Base-by-base conservation (phyloP, 2,888 invertebrate genomes). In the Trimorus sp. region DNA sequence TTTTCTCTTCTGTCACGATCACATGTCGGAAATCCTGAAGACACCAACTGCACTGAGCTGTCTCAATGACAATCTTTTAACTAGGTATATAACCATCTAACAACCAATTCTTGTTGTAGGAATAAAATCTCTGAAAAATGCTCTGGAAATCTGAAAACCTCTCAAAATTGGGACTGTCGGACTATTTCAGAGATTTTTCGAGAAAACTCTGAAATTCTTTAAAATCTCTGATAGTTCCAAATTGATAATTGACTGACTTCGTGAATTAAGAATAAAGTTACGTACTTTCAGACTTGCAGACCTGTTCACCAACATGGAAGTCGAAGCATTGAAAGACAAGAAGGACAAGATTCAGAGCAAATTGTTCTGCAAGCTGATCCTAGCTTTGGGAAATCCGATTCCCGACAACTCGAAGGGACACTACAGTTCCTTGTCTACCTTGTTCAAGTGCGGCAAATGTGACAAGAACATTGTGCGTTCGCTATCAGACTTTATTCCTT, bases 271-370 rank as follows among this genome's bases (percentile, higher is more conserved):
- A 26, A 26, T 26, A 26, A 26, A 26, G 26, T 26, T 4, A 26
- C 26, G 4, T 26, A 26, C 26, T 26, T 75, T 48, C 77, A 96
- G 97, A 86, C 92, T 98, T 87, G 95, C 97, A 9, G 96, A 97
- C 16, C 95, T 97, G 94, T 98, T 98, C 91, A 96, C 96, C 0
- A 98, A 98, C 90, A 93, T 94, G 0, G 98, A 98, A 89, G 93
- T 98, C 73, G 98, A 98, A 92, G 93, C 94, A 48, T 94, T 98
- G 51, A 94, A 95, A 82, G 98, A 98, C 89, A 95, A 96, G 85
- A 97, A 96, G 88, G 98, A 98, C 91, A 97, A 98, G 90, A 95
- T 98, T 14, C 96, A 96, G 87, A 96, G 97, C 1, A 94, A 96
- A 0, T 92, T 98, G 26, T 98, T 95, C 93, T 96, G 96, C 84